Base-by-base conservation (phyloP, 2,113 vertebrate genomes). In the Trematomus loennbergii region DNA sequence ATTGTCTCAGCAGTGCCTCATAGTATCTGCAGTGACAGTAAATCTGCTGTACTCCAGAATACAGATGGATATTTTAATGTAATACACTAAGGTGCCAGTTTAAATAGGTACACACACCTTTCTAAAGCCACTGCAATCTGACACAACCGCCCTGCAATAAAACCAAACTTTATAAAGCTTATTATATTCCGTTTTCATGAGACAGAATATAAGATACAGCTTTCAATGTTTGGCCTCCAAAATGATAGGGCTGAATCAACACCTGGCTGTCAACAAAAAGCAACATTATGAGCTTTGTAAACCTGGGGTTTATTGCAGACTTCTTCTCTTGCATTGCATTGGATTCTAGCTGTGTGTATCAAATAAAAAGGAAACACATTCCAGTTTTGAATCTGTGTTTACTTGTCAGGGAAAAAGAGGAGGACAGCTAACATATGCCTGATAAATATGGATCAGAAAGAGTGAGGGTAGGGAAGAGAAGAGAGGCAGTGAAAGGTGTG, bases 241-340 rank as follows among this genome's bases (percentile, higher is more conserved):
- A 60, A 70, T 36, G 18, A 63, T 5, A 29, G 16, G 33, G 71
- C 25, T 74, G 36, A 73, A 65, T 75, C 40, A 50, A 57, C 69
- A 65, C 9, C 7, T 75, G 16, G 11, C 6, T 58, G 67, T 73
- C 67, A 18, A 68, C 64, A 77, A 58, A 79, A 40, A 33, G 8
- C 13, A 64, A 54, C 46, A 64, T 64, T 69, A 86, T 55, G 59
- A 65, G 53, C 64, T 65, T 61, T 13, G 57, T 81, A 73, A 78
- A 69, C 0, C 18, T 1, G 2, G 52, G 69, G 73, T 74, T 81
- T 63, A 58, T 67, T 43, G 17, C 25, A 50, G 16, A 22, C 9
- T 55, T 62, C 17, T 45, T 20, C 25, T 29, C 29, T 9, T 25
- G 43, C 40, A 43, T 9, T 61, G 29, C 11, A 22, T 17, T 52